Evolutionary conservation across 2,888 invertebrate genomes (phyloP), one percentile per base, ranked within the genome.

Genomic region (Acrobasis repandana): DNA sequence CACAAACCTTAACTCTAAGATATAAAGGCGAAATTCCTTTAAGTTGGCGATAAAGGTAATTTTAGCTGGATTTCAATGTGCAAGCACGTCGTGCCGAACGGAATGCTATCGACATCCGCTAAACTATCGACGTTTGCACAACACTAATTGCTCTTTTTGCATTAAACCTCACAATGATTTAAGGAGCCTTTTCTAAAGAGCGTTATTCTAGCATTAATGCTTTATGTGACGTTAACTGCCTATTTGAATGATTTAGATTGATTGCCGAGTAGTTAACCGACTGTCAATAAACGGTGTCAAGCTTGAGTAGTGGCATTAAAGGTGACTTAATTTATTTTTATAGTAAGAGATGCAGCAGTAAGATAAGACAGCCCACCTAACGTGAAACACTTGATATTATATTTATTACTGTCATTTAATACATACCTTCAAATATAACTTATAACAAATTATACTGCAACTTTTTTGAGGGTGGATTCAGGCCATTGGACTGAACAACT

Each of bases 81-180:
- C 83, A 86, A 87, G 85, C 88, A 86, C 88, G 88, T 88, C 80
- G 81, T 72, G 77, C 77, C 78, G 80, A 70, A 74, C 77, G 86
- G 86, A 85, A 88, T 86, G 80, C 79, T 88, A 90, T 90, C 90
- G 90, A 90, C 90, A 88, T 89, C 85, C 88, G 87, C 84, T 84
- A 84, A 88, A 88, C 89, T 88, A 89, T 90, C 88, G 88, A 89
- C 86, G 79, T 73, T 74, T 77, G 85, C 81, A 79, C 90, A 88
- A 80, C 90, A 87, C 90, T 91, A 91, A 89, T 89, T 89, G 88
- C 83, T 83, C 83, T 88, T 88, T 91, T 90, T 60, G 34, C 46
- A 54, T 43, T 43, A 28, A 28, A 28, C 4, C 86, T 80, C 79
- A 80, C 81, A 86, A 85, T 88, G 86, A 88, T 88, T 88, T 86